Percentiles rank a stretch among this genome's conserved stretches.
phyloP scores from a whole-genome alignment of 2,888 invertebrate genomes.

The Meiosimyza decipiens region DNA sequence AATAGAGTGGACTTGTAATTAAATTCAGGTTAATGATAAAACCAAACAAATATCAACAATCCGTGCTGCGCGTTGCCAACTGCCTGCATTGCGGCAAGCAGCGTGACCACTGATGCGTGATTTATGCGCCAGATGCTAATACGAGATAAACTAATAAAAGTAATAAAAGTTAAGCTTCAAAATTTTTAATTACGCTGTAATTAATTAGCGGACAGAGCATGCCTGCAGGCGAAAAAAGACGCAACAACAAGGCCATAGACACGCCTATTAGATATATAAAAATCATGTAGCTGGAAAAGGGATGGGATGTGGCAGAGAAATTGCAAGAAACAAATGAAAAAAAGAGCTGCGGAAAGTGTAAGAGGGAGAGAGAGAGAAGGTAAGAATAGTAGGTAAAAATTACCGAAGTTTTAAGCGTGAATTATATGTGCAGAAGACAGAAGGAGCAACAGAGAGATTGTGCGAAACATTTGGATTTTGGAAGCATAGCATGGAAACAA shows the following conservation, averaged over 20 bases:
- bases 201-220: slow-evolving; percentile 40
- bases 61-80: slow-evolving; percentile 42
- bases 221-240: slow-evolving; percentile 11
- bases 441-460: neutral
- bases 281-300: neutral
- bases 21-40: slow-evolving; percentile 21
- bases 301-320: neutral
- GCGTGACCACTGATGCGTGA: slow-evolving; percentile 51
- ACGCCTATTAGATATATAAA: slow-evolving; percentile 16
- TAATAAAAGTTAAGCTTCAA: slow-evolving; percentile 52
- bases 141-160: slow-evolving; percentile 54
- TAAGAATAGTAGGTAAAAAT: neutral
- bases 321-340: neutral
- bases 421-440: neutral
- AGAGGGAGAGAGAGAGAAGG: neutral
- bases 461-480: neutral
- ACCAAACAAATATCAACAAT: slow-evolving; percentile 22
- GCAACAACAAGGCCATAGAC: slow-evolving; percentile 21
- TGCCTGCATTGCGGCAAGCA: slow-evolving; percentile 31
- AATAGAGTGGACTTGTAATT: slow-evolving; percentile 13
- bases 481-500: slow-evolving; percentile 20
- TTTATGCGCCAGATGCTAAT: slow-evolving; percentile 56
- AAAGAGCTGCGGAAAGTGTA: neutral
- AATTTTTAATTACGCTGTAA: slow-evolving; percentile 54
- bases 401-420: neutral